A percentile compares a stretch with the other conserved stretches of the same genome.
phyloP scores from a whole-genome alignment of 2,888 invertebrate genomes.

The Pardosa pseudoannulata region DNA sequence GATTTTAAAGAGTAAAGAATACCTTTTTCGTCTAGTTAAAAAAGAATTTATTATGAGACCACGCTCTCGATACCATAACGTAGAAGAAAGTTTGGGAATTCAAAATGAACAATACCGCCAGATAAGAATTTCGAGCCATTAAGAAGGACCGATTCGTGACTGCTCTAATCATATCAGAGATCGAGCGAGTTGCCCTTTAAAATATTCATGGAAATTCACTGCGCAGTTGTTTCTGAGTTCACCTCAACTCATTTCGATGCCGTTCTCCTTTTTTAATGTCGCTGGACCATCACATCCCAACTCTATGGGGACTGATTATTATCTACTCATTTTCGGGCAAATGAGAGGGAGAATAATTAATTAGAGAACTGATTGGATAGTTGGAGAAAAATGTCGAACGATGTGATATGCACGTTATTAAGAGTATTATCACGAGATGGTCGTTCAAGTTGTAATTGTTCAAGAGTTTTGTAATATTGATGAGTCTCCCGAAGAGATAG shows the following conservation, averaged over 20 bases:
- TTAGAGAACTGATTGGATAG: slow-evolving; percentile 33
- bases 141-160: slow-evolving; percentile 46
- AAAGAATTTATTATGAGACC: too few species aligned
- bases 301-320: slow-evolving; percentile 43
- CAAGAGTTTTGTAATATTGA: background rate
- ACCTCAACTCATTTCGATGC: slow-evolving; percentile 11
- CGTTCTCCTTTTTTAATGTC: background rate
- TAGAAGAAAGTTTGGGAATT: too few species aligned
- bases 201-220: slow-evolving; percentile 68
- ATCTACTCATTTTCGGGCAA: slow-evolving; percentile 33
- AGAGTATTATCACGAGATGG: background rate
- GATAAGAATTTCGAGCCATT: background rate
- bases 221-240: slow-evolving; percentile 27
- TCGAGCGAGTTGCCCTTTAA: slow-evolving; percentile 32
- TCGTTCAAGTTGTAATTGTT: background rate
- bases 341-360: slow-evolving; percentile 45
- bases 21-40: too few species aligned
- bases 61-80: too few species aligned
- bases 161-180: slow-evolving; percentile 54
- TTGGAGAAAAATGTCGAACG: background rate
- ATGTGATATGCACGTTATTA: background rate
- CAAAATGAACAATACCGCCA: background rate
- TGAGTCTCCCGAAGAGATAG: background rate
- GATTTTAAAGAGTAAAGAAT: too few species aligned
- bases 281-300: background rate